These are phyloP conservation scores for Ophthalmolycus amberensis DNA, from an alignment of 2,113 vertebrate genomes.

Conservation along the genomic window DNA sequence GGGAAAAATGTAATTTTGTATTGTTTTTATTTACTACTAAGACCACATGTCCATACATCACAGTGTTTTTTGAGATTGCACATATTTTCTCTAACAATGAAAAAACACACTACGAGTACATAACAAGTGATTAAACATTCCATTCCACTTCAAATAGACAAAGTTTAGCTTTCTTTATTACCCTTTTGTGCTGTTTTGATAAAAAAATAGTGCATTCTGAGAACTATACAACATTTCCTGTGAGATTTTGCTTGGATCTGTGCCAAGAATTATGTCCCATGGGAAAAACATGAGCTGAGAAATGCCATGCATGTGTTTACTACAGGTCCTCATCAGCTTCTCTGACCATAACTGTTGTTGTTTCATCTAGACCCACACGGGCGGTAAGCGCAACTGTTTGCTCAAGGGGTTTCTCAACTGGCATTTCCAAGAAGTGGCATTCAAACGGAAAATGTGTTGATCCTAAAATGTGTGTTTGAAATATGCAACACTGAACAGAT, in stretches of 20 bases:
- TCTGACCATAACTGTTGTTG: neutral
- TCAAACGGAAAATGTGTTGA: neutral
- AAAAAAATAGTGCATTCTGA: conserved; percentile 57
- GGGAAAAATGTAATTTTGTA: neutral
- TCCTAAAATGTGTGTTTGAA: neutral
- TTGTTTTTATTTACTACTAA: neutral
- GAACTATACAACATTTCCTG: conserved; percentile 65
- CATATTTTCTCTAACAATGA: neutral
- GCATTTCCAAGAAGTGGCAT: neutral
- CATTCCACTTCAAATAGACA: neutral
- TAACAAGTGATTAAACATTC: neutral
- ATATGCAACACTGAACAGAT: neutral
- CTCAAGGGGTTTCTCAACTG: neutral
- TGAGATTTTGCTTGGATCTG: conserved; percentile 33
- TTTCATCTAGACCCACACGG: neutral
- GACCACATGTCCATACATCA: neutral
- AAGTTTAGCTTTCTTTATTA: conserved; percentile 5
- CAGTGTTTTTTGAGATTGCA: neutral
- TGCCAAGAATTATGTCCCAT: conserved; percentile 29
- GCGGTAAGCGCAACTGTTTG: too few species aligned
- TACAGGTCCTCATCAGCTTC: neutral
- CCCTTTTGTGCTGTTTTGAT: conserved; percentile 23
- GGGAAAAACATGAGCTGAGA: conserved; percentile 5
- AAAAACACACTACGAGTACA: neutral
- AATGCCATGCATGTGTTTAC: conserved; percentile 3